Conservation (phyloP, 2,113 vertebrate genomes). For the Arothron firmamentum region DNA sequence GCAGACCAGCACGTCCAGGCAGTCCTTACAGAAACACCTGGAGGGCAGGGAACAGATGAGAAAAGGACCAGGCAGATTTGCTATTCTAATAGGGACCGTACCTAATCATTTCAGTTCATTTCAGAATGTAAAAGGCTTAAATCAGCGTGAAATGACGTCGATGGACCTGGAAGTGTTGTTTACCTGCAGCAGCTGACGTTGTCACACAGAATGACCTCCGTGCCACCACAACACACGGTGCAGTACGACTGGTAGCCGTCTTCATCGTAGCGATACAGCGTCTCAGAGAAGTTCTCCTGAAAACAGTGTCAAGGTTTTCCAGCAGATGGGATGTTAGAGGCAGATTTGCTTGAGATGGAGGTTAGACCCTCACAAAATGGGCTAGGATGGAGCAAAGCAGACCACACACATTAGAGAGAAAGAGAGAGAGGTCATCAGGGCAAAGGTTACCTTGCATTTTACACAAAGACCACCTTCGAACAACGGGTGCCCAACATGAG, state of each 20-base stretch:
- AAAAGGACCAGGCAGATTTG: too few relatives aligned
- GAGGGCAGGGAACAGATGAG: not conserved
- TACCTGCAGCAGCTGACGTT: conserved; percentile 88
- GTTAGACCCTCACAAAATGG: conserved; percentile 24
- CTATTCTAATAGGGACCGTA: too few relatives aligned
- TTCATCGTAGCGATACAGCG: conserved; percentile 89
- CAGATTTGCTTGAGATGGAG: conserved; percentile 14
- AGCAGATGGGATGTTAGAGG: conserved; percentile 16
- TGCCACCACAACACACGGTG: conserved; percentile 86
- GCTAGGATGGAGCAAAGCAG: conserved; percentile 21
- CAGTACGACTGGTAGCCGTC: conserved; percentile 96
- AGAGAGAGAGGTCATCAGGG: not conserved
- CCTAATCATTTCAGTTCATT: too few relatives aligned
- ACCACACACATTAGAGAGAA: not conserved
- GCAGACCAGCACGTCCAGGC: conserved; percentile 85
- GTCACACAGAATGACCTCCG: conserved; percentile 87
- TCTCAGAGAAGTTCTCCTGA: conserved; percentile 89
- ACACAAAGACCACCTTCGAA: conserved; percentile 90
- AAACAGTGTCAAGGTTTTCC: conserved; percentile 9
- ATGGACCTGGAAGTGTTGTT: conserved; percentile 1
- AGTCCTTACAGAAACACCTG: conserved; percentile 95
- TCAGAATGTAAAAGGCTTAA: too few relatives aligned
- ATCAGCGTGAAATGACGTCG: too few relatives aligned
- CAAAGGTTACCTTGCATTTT: conserved; percentile 79
- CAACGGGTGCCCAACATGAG: conserved; percentile 80